These are phyloP conservation scores for Calonectris borealis DNA, from an alignment of 2,113 vertebrate genomes.

Conservation along the genomic window DNA sequence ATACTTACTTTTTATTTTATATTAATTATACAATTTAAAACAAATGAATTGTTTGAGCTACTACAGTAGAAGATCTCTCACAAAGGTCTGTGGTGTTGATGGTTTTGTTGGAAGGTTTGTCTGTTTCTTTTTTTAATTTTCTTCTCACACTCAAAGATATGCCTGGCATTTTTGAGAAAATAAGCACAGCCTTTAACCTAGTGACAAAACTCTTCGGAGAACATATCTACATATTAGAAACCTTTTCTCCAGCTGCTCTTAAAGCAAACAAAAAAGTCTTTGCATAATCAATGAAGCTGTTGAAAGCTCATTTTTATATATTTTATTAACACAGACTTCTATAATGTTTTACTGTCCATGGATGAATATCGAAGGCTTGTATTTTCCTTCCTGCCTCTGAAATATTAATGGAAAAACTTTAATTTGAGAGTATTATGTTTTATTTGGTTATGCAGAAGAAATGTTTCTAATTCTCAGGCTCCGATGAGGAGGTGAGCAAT, in stretches of 20 bases:
- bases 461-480: not conserved
- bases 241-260: not conserved
- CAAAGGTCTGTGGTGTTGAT: not conserved
- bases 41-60: not conserved
- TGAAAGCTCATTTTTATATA: not conserved
- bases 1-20: not conserved
- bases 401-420: not conserved
- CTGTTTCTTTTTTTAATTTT: slow-evolving; percentile 59
- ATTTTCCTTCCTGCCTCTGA: not conserved
- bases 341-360: not conserved
- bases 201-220: not conserved
- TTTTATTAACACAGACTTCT: not conserved
- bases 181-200: slow-evolving; percentile 39
- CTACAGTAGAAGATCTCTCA: not conserved
- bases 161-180: slow-evolving; percentile 42
- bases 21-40: not conserved
- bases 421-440: not conserved
- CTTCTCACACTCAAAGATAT: slow-evolving; percentile 37
- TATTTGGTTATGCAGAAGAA: not conserved
- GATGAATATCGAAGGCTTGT: not conserved
- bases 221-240: not conserved
- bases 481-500: not conserved
- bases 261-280: not conserved
- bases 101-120: slow-evolving; percentile 9
- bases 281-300: not conserved